Evolutionary conservation across 2,797 vertebrate species (phyloP), one percentile per base, ranked within the genome.

Genomic region (Diglossa cyanea): DNA sequence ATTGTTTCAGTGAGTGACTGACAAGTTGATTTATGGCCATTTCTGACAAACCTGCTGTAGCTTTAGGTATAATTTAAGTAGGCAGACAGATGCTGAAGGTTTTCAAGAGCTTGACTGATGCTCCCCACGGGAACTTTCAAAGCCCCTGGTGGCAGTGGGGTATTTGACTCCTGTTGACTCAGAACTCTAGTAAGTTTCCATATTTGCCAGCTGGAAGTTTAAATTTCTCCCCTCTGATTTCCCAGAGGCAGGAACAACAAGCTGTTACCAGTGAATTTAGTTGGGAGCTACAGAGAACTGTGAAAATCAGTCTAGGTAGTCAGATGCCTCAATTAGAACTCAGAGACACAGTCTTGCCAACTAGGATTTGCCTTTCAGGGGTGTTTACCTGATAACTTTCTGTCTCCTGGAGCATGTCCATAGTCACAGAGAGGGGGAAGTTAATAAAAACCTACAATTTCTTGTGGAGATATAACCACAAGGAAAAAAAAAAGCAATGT

Each of bases 21-120:
- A 54, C 47, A 79, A 83, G 40, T 47, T 80, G 54, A 89, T 79
- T 92, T 68, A 75, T 17, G 28, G 30, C 31, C n/a, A 58, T 86
- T 82, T 78, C 37, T 62, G 66, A 62, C 10, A 20, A 65, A 86
- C 26, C 30, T 70, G 26, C 24, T 58, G 33, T 53, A 75, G 33
- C 24, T 80, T 86, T 75, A 75, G 23, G 24, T 63, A 67, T 57
- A 30, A 70, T 68, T 93, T 78, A 75, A 47, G 39, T 19, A 80
- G 48, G 19, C 28, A 82, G 77, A 55, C 25, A 67, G 30, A 25
- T 10, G 19, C 13, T 65, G 65, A 67, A 58, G 7, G 40, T 86
- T 83, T 86, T 81, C 26, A 58, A 87, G 75, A 62, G 13, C 0
- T 1, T 37, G 13, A 53, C 45, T 82, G n/a, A n/a, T 5, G 17